Base-by-base conservation (phyloP, 1,140 invertebrate species). In the Bombus balteatus region DNA sequence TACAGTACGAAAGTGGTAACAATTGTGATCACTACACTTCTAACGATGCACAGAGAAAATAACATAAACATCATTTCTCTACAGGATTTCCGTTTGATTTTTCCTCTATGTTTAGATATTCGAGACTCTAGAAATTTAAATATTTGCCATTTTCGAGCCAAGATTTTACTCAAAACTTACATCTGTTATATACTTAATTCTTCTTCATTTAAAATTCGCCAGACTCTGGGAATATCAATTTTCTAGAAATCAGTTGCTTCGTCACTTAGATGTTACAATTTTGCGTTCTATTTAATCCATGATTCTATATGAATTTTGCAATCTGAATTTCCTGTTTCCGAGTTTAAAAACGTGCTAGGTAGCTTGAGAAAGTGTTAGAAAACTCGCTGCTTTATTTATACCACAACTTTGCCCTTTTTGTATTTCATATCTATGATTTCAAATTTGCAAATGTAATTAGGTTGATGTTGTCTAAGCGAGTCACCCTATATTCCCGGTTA, bases 401-500 rank as follows among this genome's bases (percentile, higher is more conserved):
- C 47, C 18, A 22, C 22, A 22, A 59, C 57, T 28, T 28, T 59
- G 28, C 28, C 9, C 25, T 3, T 59, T 22, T 59, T 59, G 9
- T 12, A 12, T 28, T 28, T 28, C 28, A 28, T 59, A 59, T 28
- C 57, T 28, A 12, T 3, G 3, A 28, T 28, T 12, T 59, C 57
- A 28, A 25, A 59, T 28, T 59, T 59, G 3, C 3, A 28, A 59
- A 59, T 59, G 8, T 25, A 59, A 28, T 18, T 53, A 39, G 10
- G 1, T 47, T 10, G 37, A 32, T 5, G 2, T 5, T 1, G 25
- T 47, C 65, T 9, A n/a, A 65, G 12, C 12, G 71, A 82, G 15
- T 71, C 81, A 83, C 34, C 59, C 8, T 22, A 13, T 77, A 80
- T 88, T 85, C 86, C 86, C 41, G 41, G 39, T 59, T 76, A 65